Base-by-base conservation (phyloP, 2,113 vertebrate species). In the Edolisoma coerulescens region DNA sequence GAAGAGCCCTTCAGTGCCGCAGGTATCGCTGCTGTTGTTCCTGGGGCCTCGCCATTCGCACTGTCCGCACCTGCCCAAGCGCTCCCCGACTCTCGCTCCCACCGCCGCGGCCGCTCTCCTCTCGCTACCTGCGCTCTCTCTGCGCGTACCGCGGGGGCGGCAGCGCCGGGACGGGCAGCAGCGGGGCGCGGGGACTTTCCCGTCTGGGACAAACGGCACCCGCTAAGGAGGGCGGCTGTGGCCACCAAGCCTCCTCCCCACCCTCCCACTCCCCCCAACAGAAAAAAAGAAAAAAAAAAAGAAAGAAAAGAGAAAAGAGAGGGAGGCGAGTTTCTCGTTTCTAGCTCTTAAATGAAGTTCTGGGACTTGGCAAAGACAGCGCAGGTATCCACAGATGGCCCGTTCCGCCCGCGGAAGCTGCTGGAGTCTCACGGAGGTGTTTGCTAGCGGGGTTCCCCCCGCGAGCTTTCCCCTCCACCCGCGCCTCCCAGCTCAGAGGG, bases 251-350 rank as follows among this genome's bases (percentile, higher is more conserved):
- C 30, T 41, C 11, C 30, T 35, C 49, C 30, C 11, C n/a, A 23
- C 6, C 2, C 28, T 5, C 14, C 14, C 21, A 20, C 3, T 3
- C 8, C 6, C 4, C 21, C 4, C 5, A 11, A n/a, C n/a, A n/a
- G n/a, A n/a, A n/a, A n/a, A 41, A 39, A n/a, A 12, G 16, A 37
- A 23, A 9, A 39, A 47, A 57, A 41, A n/a, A 13, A 21, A 24
- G 16, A 10, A 41, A 39, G 24, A 52, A n/a, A 20, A 30, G 7
- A 3, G 0, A 6, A 14, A 13, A 16, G 9, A 6, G 3, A 7
- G 2, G 5, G 2, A 14, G 1, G 10, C 1, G 10, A 50, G 4
- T 8, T 71, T 68, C 35, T 60, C 5, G 3, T 49, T 90, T 64
- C 44, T 53, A 44, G 21, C 23, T 69, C 26, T 28, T 42, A 35